phyloP scores from a whole-genome alignment of 1,140 invertebrate genomes.

The Sarcophaga peregrina region DNA sequence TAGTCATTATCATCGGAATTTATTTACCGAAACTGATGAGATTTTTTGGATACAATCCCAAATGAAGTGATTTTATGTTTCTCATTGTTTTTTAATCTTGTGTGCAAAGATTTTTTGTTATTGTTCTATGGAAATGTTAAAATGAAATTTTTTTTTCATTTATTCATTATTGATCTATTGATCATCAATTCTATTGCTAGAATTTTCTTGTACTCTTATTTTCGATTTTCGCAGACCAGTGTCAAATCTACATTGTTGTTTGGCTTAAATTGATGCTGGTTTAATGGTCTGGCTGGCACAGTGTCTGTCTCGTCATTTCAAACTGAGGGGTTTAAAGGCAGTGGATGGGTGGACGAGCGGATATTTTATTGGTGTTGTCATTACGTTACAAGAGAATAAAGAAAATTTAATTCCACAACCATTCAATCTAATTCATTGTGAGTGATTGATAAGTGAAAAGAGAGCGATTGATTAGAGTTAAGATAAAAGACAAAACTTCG shows the following conservation, averaged over 20 bases:
- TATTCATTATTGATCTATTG: constrained; percentile 6
- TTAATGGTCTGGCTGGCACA: not conserved
- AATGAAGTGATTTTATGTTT: not conserved
- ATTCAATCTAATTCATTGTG: not conserved
- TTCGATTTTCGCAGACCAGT: not conserved
- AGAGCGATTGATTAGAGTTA: constrained; percentile 12
- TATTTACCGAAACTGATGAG: not conserved
- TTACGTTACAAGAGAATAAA: constrained; percentile 12
- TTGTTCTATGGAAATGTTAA: not conserved
- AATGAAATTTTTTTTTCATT: not conserved
- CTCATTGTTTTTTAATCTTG: not conserved
- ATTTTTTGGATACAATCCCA: not conserved
- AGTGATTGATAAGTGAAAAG: constrained; percentile 40
- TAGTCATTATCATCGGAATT: too few relatives aligned
- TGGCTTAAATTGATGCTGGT: not conserved
- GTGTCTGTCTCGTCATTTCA: not conserved
- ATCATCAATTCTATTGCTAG: not conserved
- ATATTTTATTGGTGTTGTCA: constrained; percentile 40
- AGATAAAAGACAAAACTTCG: not conserved
- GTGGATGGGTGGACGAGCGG: not conserved
- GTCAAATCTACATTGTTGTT: not conserved
- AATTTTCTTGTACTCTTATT: not conserved
- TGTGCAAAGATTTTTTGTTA: not conserved
- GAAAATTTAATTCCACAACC: not conserved
- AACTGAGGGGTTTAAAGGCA: not conserved